Base-by-base conservation (phyloP, 2,113 vertebrate genomes). In the Syngnathoides biaculeatus region DNA sequence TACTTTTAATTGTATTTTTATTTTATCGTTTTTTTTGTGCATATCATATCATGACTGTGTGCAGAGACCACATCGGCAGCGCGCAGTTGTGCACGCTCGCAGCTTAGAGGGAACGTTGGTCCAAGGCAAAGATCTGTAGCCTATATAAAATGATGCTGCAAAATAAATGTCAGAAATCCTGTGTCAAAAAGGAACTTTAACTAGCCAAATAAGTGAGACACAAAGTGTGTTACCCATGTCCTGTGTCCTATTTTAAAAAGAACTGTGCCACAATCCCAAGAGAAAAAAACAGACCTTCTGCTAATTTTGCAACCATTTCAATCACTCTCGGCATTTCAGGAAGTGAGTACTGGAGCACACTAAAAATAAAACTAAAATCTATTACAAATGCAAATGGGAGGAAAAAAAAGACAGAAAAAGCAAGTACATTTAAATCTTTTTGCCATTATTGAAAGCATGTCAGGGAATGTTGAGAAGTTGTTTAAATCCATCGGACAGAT, bases 401-500 rank as follows among this genome's bases (percentile, higher is more conserved):
- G 43, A 35, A 50, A 42, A 64, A 69, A 72, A 69, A 79, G 48
- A 56, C 38, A 52, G 59, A 68, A 67, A 69, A 78, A 50, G 26
- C 69, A 15, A 65, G 60, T 26, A 35, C 27, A 61, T 61, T 65
- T 65, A 76, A 69, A 69, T 80, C 79, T 84, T 60, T 27, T 67
- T 72, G 81, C 74, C 68, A 67, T 66, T n/a, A 80, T 84, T 45
- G 84, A 84, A 64, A 43, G 71, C 61, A 20, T 74, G 84, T 81
- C 84, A 68, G 64, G 69, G 68, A 64, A 55, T 71, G 81, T 82
- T 76, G 81, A 82, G 78, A 84, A 83, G 78, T 79, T 75, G 80
- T 83, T 78, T 85, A 86, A 88, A 88, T 84, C 84, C 78, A 86
- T 88, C 83, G 86, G 81, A 83, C 81, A 86, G 85, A 86, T 85